phyloP scores from a whole-genome alignment of 2,113 vertebrate species.

The Trochalopteron elliotii region DNA sequence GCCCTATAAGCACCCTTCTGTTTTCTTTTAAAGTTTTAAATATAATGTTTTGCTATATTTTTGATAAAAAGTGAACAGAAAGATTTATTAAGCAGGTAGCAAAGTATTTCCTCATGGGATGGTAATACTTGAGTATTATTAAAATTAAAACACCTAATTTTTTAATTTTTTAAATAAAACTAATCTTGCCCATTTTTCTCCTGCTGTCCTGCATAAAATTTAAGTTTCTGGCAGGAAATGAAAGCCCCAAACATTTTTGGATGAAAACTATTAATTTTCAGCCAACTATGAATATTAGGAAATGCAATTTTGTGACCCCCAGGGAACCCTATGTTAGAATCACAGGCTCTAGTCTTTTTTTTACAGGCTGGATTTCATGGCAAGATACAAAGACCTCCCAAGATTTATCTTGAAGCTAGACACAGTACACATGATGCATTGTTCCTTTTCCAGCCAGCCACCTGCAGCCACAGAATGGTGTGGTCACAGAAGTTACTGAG shows the following conservation, averaged over 20 bases:
- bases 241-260: not conserved
- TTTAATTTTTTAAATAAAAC: not conserved
- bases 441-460: not conserved
- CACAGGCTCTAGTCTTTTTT: not conserved
- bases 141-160: not conserved
- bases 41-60: not conserved
- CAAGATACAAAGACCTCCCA: not conserved
- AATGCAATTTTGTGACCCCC: not conserved
- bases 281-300: not conserved
- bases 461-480: not conserved
- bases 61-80: not conserved
- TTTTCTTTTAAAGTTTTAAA: not conserved
- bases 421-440: fast-evolving
- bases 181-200: not conserved
- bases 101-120: not conserved
- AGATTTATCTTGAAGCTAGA: not conserved
- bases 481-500: not conserved
- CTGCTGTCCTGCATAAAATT: not conserved
- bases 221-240: not conserved
- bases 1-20: not conserved
- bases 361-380: not conserved
- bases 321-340: not conserved
- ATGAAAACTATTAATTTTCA: not conserved
- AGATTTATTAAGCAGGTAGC: not conserved
- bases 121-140: not conserved